phyloP scores from a whole-genome alignment of 2,888 invertebrate genomes.

The Apomyelois bistriatella region DNA sequence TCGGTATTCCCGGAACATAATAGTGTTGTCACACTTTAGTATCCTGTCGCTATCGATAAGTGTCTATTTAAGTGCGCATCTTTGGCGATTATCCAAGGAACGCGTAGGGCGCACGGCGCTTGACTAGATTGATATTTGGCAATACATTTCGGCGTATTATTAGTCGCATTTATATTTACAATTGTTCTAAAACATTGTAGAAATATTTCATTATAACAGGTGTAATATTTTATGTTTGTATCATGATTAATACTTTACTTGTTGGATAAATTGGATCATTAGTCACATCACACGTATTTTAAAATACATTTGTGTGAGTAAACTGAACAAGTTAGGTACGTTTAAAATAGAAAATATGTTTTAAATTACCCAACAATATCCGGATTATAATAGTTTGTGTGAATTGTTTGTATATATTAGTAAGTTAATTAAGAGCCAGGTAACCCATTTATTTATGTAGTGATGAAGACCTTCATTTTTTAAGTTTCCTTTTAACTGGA shows the following conservation, averaged over 20 bases:
- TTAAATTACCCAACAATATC: too few species aligned
- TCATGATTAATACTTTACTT: conserved; percentile 1
- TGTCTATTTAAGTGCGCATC: conserved; percentile 43
- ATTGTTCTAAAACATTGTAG: neutral
- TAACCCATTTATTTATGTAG: too few species aligned
- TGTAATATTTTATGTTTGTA: neutral
- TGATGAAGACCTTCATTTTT: too few species aligned
- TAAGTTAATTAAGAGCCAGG: too few species aligned
- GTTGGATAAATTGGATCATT: conserved; percentile 1
- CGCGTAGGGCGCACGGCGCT: conserved; percentile 25
- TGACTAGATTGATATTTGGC: conserved; percentile 13
- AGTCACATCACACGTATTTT: conserved; percentile 11
- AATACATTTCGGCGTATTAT: neutral
- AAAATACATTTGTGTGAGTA: conserved; percentile 9
- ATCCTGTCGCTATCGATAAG: conserved; percentile 53
- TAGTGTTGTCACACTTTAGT: conserved; percentile 48
- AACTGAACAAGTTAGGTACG: too few species aligned
- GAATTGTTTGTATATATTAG: too few species aligned
- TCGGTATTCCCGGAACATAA: conserved; percentile 40
- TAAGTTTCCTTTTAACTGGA: too few species aligned
- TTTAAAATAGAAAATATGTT: too few species aligned
- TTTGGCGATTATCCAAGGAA: conserved; percentile 44
- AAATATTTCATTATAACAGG: conserved; percentile 4
- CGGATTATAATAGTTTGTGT: too few species aligned
- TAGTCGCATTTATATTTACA: conserved; percentile 2